These are phyloP conservation scores for human (Homo sapiens) DNA, from an alignment of 2,113 vertebrate species.

Conservation along the genomic window DNA sequence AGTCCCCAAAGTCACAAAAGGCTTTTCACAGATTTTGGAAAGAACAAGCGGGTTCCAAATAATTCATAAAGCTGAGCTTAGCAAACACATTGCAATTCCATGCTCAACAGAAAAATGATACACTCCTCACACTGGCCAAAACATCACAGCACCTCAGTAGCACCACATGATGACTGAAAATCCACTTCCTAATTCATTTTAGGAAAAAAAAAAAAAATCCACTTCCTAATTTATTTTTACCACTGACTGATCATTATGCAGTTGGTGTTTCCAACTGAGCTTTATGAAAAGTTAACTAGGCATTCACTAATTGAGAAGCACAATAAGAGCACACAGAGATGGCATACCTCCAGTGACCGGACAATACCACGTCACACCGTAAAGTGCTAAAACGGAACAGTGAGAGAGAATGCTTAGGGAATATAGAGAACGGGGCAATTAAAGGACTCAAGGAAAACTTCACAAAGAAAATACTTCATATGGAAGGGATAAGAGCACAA, in stretches of 20 bases:
- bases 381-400: not conserved
- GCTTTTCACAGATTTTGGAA: not conserved
- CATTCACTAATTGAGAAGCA: not conserved
- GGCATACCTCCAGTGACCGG: not conserved
- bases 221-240: not conserved
- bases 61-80: not conserved
- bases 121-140: not conserved
- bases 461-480: not conserved
- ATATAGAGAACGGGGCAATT: accelerated
- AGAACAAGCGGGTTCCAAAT: not conserved
- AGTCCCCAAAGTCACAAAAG: not conserved
- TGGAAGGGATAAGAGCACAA: not conserved
- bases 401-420: accelerated
- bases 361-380: too few species aligned
- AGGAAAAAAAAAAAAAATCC: too few species aligned
- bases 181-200: too few species aligned
- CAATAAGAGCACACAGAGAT: accelerated
- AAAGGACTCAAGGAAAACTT: not conserved
- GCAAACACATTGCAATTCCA: not conserved
- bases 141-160: not conserved
- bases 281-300: not conserved
- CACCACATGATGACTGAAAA: not conserved
- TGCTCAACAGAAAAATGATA: not conserved
- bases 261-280: not conserved
- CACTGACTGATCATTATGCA: not conserved